phyloP scores from a whole-genome alignment of 2,797 vertebrate genomes.

The Semaprochilodus insignis region DNA sequence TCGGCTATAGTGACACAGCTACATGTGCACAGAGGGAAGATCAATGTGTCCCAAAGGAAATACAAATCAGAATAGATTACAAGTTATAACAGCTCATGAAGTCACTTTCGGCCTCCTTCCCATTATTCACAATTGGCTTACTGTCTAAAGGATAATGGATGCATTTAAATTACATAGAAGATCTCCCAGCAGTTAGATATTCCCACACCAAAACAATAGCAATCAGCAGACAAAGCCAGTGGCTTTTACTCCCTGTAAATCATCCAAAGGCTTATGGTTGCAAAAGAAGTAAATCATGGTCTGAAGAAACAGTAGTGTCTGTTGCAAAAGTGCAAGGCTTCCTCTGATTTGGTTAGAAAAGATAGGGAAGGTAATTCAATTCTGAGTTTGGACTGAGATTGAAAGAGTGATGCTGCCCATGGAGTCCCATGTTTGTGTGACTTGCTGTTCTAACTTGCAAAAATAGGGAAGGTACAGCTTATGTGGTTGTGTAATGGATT shows the following conservation, averaged over 20 bases:
- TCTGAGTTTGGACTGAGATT: not conserved
- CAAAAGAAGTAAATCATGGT: not conserved
- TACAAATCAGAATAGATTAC: not conserved
- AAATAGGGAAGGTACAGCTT: slow-evolving; percentile 34
- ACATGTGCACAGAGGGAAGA: not conserved
- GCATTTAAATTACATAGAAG: not conserved
- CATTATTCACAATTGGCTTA: not conserved
- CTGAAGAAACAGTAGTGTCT: not conserved
- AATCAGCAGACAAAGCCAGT: not conserved
- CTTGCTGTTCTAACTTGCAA: slow-evolving; percentile 65
- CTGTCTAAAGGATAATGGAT: not conserved
- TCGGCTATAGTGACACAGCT: not conserved
- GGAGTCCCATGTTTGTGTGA: slow-evolving; percentile 27
- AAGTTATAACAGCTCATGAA: slow-evolving; percentile 13
- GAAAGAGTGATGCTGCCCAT: not conserved
- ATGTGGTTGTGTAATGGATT: slow-evolving; percentile 42
- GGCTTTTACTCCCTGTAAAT: not conserved
- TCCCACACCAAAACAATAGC: not conserved
- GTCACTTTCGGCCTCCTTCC: not conserved
- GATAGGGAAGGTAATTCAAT: not conserved
- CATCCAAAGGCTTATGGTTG: not conserved
- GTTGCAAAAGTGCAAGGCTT: not conserved
- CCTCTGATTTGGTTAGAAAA: not conserved
- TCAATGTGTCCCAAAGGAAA: not conserved
- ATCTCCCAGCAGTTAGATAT: not conserved